Conservation (phyloP, 1,140 invertebrate species). For the Neodiprion virginianus region DNA sequence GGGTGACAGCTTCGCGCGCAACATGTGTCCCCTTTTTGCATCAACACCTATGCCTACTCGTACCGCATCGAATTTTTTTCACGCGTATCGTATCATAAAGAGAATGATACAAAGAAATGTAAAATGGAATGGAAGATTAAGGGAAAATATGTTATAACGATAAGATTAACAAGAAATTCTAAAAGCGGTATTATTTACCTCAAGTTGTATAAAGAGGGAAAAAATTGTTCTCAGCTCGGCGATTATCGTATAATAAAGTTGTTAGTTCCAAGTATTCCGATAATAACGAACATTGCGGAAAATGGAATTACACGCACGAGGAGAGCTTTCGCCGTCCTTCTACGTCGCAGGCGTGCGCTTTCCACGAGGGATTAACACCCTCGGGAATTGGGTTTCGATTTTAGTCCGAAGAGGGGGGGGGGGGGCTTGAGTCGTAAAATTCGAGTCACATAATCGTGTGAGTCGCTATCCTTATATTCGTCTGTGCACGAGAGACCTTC, state of each 20-base stretch:
- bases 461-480: constrained; percentile 14
- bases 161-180: no score
- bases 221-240: no score
- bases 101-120: no score
- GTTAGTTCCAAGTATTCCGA: neutral
- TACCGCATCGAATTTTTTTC: no score
- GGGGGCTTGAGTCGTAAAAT: constrained; percentile 46
- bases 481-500: constrained; percentile 1
- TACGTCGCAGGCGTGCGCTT: constrained; percentile 41
- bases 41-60: no score
- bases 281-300: constrained; percentile 4
- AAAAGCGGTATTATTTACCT: no score
- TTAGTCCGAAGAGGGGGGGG: constrained; percentile 40
- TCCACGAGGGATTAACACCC: constrained; percentile 55
- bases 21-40: no score
- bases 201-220: no score
- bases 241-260: neutral
- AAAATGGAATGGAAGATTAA: no score
- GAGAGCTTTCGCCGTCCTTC: constrained; percentile 23
- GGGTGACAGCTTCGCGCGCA: no score
- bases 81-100: no score
- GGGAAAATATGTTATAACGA: no score
- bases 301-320: constrained; percentile 3
- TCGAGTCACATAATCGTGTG: constrained; percentile 34
- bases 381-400: constrained; percentile 53